These are phyloP conservation scores for Drosophila novamexicana DNA, from an alignment of 1,140 invertebrate species.

Conservation along the genomic window DNA sequence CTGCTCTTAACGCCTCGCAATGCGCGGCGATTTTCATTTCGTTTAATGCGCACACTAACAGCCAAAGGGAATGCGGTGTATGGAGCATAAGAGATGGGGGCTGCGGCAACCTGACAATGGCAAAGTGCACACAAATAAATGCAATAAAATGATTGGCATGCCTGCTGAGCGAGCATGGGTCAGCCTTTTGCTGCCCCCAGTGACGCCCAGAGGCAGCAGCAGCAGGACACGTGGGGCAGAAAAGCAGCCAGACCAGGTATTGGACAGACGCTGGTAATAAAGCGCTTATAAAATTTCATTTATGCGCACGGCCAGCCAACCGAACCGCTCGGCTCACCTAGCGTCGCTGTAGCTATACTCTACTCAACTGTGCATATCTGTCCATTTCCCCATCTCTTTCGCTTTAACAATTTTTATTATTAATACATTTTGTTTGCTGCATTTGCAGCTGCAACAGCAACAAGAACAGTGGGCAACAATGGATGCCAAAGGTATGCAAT, in stretches of 20 bases:
- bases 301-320: slow-evolving; percentile 49
- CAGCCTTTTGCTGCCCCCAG: slow-evolving; percentile 44
- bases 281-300: slow-evolving; percentile 82
- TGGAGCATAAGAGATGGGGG: neutral
- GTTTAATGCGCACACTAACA: slow-evolving; percentile 68
- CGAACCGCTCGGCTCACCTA: slow-evolving; percentile 1
- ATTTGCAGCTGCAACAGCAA: slow-evolving; percentile 48
- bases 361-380: slow-evolving; percentile 17
- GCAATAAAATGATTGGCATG: slow-evolving; percentile 82
- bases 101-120: slow-evolving; percentile 60
- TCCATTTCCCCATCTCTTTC: slow-evolving; percentile 30
- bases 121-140: slow-evolving; percentile 81
- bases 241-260: slow-evolving; percentile 53
- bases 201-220: slow-evolving; percentile 1
- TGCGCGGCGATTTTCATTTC: slow-evolving; percentile 76
- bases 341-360: slow-evolving; percentile 11
- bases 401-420: slow-evolving; percentile 77
- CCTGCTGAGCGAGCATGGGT: slow-evolving; percentile 47
- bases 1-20: slow-evolving; percentile 71
- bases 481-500: slow-evolving; percentile 69
- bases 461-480: slow-evolving; percentile 36
- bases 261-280: slow-evolving; percentile 64
- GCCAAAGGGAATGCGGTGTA: slow-evolving; percentile 20
- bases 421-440: slow-evolving; percentile 80
- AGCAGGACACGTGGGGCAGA: slow-evolving; percentile 5